Percentiles rank a stretch among this genome's conserved stretches.
These are phyloP conservation scores for Leptonema lineaticorne DNA, from an alignment of 1,140 invertebrate species.

Conservation along the genomic window DNA sequence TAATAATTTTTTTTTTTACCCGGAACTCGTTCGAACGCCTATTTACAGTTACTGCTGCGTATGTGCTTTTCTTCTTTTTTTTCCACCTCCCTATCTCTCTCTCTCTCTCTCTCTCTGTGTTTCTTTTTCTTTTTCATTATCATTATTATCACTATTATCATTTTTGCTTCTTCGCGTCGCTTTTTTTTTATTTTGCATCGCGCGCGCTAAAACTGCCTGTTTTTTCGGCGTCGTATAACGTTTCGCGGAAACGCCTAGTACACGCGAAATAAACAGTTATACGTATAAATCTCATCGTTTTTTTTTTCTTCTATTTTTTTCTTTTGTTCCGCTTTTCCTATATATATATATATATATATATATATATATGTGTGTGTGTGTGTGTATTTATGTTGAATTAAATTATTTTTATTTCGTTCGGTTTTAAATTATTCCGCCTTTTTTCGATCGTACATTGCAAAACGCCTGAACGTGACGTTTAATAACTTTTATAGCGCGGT, in stretches of 20 bases:
- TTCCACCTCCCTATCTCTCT: neutral
- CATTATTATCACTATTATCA: too few relatives aligned
- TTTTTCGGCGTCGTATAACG: neutral
- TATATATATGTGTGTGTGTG: neutral
- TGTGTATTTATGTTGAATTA: neutral
- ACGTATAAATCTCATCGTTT: too few relatives aligned
- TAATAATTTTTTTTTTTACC: slow-evolving; percentile 1
- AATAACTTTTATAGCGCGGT: neutral
- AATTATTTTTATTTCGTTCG: neutral
- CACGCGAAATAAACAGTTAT: slow-evolving; percentile 1
- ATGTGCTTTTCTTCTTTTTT: neutral
- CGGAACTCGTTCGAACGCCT: slow-evolving; percentile 11
- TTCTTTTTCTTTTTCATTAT: too few relatives aligned
- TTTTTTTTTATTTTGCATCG: too few relatives aligned
- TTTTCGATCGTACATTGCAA: neutral
- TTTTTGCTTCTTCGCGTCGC: too few relatives aligned
- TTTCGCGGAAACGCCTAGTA: neutral
- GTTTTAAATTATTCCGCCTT: neutral
- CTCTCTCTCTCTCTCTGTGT: neutral
- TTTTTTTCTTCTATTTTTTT: too few relatives aligned
- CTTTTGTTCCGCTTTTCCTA: neutral
- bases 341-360: neutral
- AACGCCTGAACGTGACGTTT: neutral
- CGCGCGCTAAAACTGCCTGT: neutral
- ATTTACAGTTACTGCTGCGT: slow-evolving; percentile 3